A percentile compares a stretch with the other conserved stretches of the same genome.
These are phyloP conservation scores for Sphaerophoria rueppellii DNA, from an alignment of 2,888 invertebrate species.

Conservation along the genomic window DNA sequence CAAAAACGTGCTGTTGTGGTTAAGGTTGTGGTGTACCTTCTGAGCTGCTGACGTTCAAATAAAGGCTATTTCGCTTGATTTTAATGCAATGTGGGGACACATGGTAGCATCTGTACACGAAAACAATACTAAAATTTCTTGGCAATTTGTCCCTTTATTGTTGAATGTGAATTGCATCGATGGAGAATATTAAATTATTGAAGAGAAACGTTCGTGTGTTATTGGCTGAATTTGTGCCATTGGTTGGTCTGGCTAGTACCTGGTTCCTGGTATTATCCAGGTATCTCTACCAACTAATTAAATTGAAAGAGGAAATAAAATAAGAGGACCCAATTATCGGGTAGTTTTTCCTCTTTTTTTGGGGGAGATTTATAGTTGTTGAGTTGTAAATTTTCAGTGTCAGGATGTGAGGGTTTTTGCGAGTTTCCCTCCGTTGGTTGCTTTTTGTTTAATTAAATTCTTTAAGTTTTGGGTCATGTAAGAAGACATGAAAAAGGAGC, in stretches of 20 bases:
- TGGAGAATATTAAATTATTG: slow-evolving; percentile 43
- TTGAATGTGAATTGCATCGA: slow-evolving; percentile 20
- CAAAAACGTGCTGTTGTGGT: slow-evolving; percentile 49
- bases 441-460: too few relatives aligned
- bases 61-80: slow-evolving; percentile 25
- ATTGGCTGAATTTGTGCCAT: not conserved
- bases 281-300: slow-evolving; percentile 6
- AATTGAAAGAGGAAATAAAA: not conserved
- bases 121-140: slow-evolving; percentile 23
- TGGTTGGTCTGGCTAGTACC: not conserved
- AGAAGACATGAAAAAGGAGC: too few relatives aligned
- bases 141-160: slow-evolving; percentile 16
- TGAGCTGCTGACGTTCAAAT: slow-evolving; percentile 7
- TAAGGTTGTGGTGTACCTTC: not conserved
- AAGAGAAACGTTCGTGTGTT: slow-evolving; percentile 1
- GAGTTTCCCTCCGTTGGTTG: too few relatives aligned
- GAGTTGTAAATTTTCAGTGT: too few relatives aligned
- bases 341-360: too few relatives aligned
- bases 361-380: too few relatives aligned
- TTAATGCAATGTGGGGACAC: slow-evolving; percentile 1
- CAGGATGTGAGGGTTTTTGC: too few relatives aligned
- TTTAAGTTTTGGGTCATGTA: too few relatives aligned
- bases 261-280: not conserved
- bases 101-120: slow-evolving; percentile 24
- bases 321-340: not conserved